Conservation (phyloP, 2,888 invertebrate species). For the Euplagia quadripunctaria region DNA sequence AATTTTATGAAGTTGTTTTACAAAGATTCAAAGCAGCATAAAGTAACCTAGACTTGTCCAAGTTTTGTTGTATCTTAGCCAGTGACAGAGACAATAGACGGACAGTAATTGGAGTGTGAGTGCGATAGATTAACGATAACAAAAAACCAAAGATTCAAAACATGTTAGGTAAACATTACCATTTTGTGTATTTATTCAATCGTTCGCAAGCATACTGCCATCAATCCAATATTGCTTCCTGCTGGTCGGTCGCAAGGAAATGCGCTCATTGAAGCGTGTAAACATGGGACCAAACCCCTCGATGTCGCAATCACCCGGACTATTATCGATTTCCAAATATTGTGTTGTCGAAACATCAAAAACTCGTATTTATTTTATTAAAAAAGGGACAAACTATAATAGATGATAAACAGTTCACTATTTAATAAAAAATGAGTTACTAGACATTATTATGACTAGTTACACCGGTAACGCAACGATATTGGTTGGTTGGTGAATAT, state of each 20-base stretch:
- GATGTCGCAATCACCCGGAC: constrained; percentile 13
- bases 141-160: not conserved
- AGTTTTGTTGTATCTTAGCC: not conserved
- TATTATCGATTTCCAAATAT: constrained; percentile 12
- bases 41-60: not conserved
- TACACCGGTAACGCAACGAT: too few relatives aligned
- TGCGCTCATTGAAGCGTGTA: constrained; percentile 53
- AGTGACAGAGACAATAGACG: not conserved
- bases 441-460: too few relatives aligned
- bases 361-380: too few relatives aligned
- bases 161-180: constrained; percentile 40
- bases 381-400: too few relatives aligned
- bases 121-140: not conserved
- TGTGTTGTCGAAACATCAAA: not conserved
- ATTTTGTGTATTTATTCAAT: constrained; percentile 28
- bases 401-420: too few relatives aligned
- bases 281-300: constrained; percentile 25
- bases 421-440: too few relatives aligned
- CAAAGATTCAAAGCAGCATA: too few relatives aligned
- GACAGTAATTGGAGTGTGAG: not conserved
- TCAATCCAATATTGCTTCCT: constrained; percentile 46
- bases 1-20: not conserved
- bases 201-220: constrained; percentile 39
- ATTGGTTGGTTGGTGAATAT: too few relatives aligned
- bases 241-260: constrained; percentile 52